Evolutionary conservation across 2,797 vertebrate species (phyloP).

Genomic region (Helicolenus hilgendorfi): DNA sequence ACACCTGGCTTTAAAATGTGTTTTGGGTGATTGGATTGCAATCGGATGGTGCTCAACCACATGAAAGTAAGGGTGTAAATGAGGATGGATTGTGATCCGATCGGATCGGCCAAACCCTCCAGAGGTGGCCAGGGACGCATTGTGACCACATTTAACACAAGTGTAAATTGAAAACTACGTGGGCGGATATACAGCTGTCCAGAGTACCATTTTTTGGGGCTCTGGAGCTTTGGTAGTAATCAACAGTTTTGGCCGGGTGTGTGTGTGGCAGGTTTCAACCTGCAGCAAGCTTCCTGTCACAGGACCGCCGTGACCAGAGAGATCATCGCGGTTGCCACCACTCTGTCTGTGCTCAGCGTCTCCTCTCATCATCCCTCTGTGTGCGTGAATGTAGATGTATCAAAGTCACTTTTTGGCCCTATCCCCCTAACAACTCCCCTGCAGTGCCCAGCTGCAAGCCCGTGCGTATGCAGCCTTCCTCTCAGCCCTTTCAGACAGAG

Average conservation of each 20-base stretch:
- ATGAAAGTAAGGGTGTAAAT: no score
- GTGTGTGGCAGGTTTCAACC: not conserved
- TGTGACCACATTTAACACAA: no score
- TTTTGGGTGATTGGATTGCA: no score
- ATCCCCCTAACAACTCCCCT: no score
- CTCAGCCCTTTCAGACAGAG: no score
- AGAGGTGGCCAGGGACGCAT: not conserved
- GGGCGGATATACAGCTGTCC: not conserved
- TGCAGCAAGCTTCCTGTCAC: not conserved
- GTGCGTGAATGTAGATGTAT: not conserved
- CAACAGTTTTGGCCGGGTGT: not conserved
- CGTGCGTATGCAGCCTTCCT: no score
- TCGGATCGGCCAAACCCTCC: not conserved
- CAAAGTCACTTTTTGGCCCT: fast-evolving
- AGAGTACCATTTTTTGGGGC: not conserved
- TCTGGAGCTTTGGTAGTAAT: not conserved
- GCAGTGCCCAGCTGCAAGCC: no score
- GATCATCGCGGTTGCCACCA: fast-evolving
- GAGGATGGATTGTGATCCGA: not conserved
- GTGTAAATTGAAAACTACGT: no score
- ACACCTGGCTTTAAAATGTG: no score
- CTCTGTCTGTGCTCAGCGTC: not conserved
- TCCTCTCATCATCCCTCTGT: not conserved
- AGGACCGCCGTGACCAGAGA: no score
- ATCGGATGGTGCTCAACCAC: no score